phyloP scores from a whole-genome alignment of 2,888 invertebrate genomes.

The Habrosyne pyritoides region DNA sequence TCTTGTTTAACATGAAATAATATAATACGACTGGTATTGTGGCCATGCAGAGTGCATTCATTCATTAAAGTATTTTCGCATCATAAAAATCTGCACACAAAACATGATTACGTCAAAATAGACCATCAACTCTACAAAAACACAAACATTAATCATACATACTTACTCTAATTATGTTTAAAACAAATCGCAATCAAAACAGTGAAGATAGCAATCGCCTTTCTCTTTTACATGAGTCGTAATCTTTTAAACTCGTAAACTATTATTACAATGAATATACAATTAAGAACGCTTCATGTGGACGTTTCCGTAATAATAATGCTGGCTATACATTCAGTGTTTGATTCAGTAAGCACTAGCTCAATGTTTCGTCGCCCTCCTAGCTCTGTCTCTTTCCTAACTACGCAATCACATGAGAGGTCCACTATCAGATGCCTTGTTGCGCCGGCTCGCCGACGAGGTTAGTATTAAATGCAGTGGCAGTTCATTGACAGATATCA shows the following conservation, averaged over 20 bases:
- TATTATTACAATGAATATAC: constrained; percentile 36
- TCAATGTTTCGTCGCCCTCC: too few relatives aligned
- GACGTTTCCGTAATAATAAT: constrained; percentile 22
- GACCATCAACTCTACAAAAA: constrained; percentile 12
- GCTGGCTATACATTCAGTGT: constrained; percentile 22
- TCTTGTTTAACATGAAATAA: too few relatives aligned
- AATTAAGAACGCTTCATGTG: constrained; percentile 23
- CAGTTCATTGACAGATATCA: too few relatives aligned
- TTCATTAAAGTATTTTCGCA: neutral
- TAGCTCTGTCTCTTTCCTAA: too few relatives aligned
- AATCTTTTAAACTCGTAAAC: constrained; percentile 15
- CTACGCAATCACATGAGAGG: too few relatives aligned
- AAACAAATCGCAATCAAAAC: constrained; percentile 34
- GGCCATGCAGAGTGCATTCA: neutral
- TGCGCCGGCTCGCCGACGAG: too few relatives aligned
- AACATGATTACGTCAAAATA: constrained; percentile 2
- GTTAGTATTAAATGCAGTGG: too few relatives aligned
- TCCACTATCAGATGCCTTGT: too few relatives aligned
- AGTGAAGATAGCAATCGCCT: constrained; percentile 41
- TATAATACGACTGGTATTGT: too few relatives aligned
- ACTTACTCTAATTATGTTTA: constrained; percentile 34
- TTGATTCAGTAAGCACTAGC: too few relatives aligned
- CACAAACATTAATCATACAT: constrained; percentile 17
- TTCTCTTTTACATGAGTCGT: constrained; percentile 40
- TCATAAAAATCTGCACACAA: neutral